Evolutionary conservation across 2,113 vertebrate species (phyloP), one percentile per base, ranked within the genome.

Genomic region (Lasiurus borealis): DNA sequence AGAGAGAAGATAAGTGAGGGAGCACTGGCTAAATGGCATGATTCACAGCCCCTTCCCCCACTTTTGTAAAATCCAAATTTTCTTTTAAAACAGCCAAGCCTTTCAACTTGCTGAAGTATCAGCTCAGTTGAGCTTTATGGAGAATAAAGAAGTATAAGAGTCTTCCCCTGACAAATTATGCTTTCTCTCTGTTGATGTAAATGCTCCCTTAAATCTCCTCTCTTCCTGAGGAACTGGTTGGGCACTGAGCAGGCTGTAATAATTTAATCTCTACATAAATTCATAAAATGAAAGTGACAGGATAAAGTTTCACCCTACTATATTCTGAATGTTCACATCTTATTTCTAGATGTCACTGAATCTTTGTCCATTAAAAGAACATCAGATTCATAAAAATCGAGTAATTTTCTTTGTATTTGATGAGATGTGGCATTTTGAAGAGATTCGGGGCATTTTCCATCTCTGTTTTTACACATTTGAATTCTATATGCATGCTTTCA

Each of bases 381-480:
- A 95, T 52, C 46, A 72, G 40, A 59, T 36, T 81, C 90, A 84
- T 86, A 29, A 76, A 93, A 95, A 57, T 72, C 52, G 25, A 46
- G 36, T 73, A 3, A 59, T 90, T 90, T 77, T 86, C 71, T 44
- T 86, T 72, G 76, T 73, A 81, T 80, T 89, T 82, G 77, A 85
- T 91, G 94, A 84, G 46, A 68, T 78, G 40, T 72, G 18, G 40
- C 40, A 40, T 46, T 72, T 57, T 90, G 6, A 86, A 92, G 85
- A 73, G 54, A 93, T 46, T 23, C 31, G 11, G 31, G 85, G 86
- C 18, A 6, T 54, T 92, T 88, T 68, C 64, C 44, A 46, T 95
- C 73, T 95, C 34, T 44, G 36, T 73, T 85, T 95, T 80, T 77
- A 59, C 29, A 84, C 87, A 94, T 96, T 93, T 95, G 78, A 90